Evolutionary conservation across 2,797 vertebrate genomes (phyloP).

Genomic region (Halcyon leucocephala): DNA sequence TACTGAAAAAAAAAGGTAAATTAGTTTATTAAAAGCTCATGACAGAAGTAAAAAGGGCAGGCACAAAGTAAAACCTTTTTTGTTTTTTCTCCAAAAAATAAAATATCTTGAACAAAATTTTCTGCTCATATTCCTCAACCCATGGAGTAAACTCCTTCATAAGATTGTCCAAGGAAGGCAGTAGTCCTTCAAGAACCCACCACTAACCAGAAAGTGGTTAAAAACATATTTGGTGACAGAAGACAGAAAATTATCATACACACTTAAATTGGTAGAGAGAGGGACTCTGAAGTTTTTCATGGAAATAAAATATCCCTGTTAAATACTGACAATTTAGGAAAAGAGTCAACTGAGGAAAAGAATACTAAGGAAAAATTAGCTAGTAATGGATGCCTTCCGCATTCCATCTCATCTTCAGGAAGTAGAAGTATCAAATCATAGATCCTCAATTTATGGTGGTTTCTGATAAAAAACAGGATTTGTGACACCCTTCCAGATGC

Average conservation of each 20-base stretch:
- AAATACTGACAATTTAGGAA: background rate
- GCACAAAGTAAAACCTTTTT: background rate
- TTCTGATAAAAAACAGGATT: background rate
- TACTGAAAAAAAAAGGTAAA: background rate
- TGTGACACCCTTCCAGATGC: background rate
- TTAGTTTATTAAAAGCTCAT: background rate
- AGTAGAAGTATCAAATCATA: background rate
- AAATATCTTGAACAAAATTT: background rate
- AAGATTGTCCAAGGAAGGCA: background rate
- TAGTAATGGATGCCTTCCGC: background rate
- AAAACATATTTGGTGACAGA: background rate
- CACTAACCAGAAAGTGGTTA: background rate
- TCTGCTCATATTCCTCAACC: background rate
- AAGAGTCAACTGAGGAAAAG: background rate
- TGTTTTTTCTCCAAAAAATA: background rate
- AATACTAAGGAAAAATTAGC: background rate
- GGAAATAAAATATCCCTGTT: background rate
- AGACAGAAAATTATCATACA: background rate
- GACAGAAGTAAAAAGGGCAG: background rate
- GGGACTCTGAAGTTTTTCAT: background rate
- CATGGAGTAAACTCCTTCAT: background rate
- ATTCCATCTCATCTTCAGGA: background rate
- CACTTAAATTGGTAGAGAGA: background rate
- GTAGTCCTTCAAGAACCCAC: background rate
- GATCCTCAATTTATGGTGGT: background rate